Evolutionary conservation across 2,888 invertebrate genomes (phyloP).

Genomic region (Eristalis pertinax): DNA sequence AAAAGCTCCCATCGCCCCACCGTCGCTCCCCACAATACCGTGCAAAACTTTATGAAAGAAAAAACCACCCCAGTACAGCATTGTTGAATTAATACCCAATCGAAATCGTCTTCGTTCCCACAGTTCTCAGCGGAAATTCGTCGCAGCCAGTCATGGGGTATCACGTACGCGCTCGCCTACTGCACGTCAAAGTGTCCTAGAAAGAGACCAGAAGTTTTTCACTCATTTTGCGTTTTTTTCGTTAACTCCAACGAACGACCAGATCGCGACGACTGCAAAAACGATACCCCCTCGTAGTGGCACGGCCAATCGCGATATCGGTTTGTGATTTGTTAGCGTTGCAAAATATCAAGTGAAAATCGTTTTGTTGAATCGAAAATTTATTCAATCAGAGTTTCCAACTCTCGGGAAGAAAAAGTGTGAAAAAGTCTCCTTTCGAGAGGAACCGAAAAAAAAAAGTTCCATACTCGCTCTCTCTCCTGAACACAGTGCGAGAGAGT

Average conservation of each 20-base stretch:
- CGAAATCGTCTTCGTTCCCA: conserved; percentile 23
- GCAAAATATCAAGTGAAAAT: neutral
- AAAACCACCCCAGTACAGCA: conserved; percentile 30
- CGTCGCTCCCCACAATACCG: neutral
- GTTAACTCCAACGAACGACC: neutral
- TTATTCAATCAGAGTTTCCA: neutral
- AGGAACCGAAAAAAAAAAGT: conserved; percentile 24
- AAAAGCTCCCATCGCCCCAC: conserved; percentile 30
- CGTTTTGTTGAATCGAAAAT: neutral
- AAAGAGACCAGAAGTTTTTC: conserved; percentile 32
- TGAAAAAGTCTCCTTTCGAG: conserved; percentile 9
- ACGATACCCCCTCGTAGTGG: neutral
- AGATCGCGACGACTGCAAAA: neutral
- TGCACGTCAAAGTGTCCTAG: conserved; percentile 62
- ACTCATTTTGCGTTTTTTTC: neutral
- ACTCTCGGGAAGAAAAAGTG: conserved; percentile 10
- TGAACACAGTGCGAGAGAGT: neutral
- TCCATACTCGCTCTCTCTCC: neutral
- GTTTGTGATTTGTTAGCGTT: neutral
- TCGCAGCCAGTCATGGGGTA: conserved; percentile 52
- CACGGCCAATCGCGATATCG: neutral
- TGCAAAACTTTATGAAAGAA: conserved; percentile 54
- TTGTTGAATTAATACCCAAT: conserved; percentile 17
- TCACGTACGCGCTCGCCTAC: conserved; percentile 48
- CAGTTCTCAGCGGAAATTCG: conserved; percentile 60